phyloP scores from a whole-genome alignment of 2,888 invertebrate species.

The Heliconius hortense region DNA sequence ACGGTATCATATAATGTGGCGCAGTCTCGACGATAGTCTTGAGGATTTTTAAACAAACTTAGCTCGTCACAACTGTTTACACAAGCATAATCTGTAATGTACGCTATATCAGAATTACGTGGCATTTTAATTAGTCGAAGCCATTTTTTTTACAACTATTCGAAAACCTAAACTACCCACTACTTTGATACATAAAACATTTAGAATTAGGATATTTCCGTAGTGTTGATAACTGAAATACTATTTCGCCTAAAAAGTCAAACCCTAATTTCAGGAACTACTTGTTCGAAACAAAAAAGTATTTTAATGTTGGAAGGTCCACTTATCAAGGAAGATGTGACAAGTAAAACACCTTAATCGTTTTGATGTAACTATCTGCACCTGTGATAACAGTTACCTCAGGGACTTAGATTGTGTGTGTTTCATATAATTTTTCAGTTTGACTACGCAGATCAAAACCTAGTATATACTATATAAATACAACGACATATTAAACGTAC shows the following conservation, averaged over 20 bases:
- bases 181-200: neutral
- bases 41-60: conserved; percentile 17
- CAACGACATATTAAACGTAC: too few species aligned
- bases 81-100: neutral
- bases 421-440: neutral
- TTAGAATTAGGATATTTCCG: neutral
- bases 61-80: conserved; percentile 8
- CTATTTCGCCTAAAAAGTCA: neutral
- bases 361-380: neutral
- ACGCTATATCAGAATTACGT: conserved; percentile 3
- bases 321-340: neutral
- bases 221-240: neutral
- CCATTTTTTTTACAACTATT: neutral
- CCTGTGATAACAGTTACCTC: neutral
- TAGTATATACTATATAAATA: too few species aligned
- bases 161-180: neutral
- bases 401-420: neutral
- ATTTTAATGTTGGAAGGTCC: neutral
- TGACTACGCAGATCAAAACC: too few species aligned
- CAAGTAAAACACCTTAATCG: neutral
- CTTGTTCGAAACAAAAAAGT: neutral
- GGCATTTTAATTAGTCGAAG: neutral
- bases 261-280: neutral
- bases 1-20: neutral
- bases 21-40: neutral